Evolutionary conservation across 1,140 invertebrate genomes (phyloP), one percentile per base, ranked within the genome.

Genomic region (Globodera ellingtonae): DNA sequence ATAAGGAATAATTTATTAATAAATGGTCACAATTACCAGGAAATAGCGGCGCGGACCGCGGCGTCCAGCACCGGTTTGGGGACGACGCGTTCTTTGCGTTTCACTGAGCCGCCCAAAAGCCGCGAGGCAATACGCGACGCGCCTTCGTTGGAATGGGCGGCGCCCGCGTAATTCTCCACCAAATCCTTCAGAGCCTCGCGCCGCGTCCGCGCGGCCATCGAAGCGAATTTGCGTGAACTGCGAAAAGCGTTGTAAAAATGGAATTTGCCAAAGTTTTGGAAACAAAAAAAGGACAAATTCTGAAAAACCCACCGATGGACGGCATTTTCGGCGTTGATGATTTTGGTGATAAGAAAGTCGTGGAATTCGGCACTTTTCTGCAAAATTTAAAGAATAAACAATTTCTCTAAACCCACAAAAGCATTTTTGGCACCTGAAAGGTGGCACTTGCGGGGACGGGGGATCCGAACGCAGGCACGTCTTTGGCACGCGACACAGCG

Each of bases 261-360:
- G 35, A 35, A 35, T 1, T 35, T 35, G 35, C 35, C 35, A 35
- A 35, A 35, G 35, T 24, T 66, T 3, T 66, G n/a, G 3, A 66
- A n/a, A n/a, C 70, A 71, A 71, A 47, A 52, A 71, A 71, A 44
- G 4, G 10, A 47, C 67, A 8, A 44, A 44, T 47, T 44, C 6
- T 52, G 0, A n/a, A 62, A 62, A 62, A 62, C 56, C 13, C 56
- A 62, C 56, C 77, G 50, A 69, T 81, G 80, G 13, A 95, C 95
- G 18, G 96, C 95, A 91, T 98, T 98, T 91, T 98, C 96, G 35
- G 95, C 96, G 91, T 98, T 98, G 69, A 98, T 96, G 35, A 97
- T 94, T 93, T 98, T 98, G 66, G 95, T 94, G 81, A 98, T 90
- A 44, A 98, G 91, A 90, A 98, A 96, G 89, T 98, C 95, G 18